Evolutionary conservation across 2,888 invertebrate genomes (phyloP).

Genomic region (Drosophila tripunctata): DNA sequence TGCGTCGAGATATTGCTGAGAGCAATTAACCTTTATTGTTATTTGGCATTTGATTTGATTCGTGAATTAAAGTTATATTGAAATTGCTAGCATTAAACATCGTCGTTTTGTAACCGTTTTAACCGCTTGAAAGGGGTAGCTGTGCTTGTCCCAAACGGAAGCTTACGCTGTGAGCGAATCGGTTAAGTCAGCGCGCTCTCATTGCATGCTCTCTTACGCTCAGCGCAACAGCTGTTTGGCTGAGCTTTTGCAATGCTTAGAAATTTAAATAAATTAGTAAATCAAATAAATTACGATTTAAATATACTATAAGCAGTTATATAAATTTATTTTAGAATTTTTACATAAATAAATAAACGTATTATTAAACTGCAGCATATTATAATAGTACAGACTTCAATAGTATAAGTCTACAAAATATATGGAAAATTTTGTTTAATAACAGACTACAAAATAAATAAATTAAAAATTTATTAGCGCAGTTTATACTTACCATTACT

Average conservation of each 20-base stretch:
- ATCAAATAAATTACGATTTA: background rate
- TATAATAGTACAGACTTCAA: too few relatives aligned
- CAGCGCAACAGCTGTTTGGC: conserved; percentile 21
- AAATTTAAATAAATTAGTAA: background rate
- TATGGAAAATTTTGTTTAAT: too few relatives aligned
- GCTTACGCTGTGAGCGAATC: conserved; percentile 1
- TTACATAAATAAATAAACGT: background rate
- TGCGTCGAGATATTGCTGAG: conserved; percentile 71
- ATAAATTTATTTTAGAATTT: background rate
- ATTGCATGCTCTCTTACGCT: background rate
- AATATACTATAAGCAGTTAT: too few relatives aligned
- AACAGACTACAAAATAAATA: too few relatives aligned
- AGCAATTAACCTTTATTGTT: conserved; percentile 28
- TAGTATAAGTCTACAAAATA: too few relatives aligned
- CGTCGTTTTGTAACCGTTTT: background rate
- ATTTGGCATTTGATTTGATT: background rate
- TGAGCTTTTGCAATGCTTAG: background rate
- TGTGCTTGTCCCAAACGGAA: conserved; percentile 21
- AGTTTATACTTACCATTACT: too few relatives aligned
- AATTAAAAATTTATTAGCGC: too few relatives aligned
- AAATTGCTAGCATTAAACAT: conserved; percentile 27
- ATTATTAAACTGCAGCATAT: background rate
- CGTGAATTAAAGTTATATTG: conserved; percentile 26
- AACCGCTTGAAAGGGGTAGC: conserved; percentile 11
- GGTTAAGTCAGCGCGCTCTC: background rate